These are phyloP conservation scores for Cephalopterus ornatus DNA, from an alignment of 2,113 vertebrate genomes.

Conservation along the genomic window DNA sequence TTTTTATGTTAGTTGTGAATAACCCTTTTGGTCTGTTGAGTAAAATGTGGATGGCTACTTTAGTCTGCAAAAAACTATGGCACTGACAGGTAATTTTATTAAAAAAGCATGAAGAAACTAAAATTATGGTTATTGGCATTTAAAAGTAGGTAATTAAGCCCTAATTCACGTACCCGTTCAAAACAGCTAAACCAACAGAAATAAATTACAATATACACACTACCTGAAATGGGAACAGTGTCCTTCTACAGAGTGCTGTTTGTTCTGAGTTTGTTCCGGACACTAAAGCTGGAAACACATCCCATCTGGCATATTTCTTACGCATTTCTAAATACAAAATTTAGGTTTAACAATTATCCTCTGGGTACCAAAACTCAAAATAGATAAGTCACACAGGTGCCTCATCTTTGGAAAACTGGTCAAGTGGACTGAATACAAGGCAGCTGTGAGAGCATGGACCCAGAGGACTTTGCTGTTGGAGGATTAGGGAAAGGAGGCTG, in stretches of 20 bases:
- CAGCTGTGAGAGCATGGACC: neutral
- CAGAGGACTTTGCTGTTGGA: neutral
- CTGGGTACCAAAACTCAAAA: constrained; percentile 5
- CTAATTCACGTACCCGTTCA: neutral
- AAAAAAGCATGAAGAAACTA: neutral
- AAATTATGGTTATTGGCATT: neutral
- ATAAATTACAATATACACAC: neutral
- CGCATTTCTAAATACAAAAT: neutral
- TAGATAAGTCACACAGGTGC: neutral
- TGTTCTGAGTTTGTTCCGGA: neutral
- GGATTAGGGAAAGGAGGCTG: neutral
- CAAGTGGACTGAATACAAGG: neutral
- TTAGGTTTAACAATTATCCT: neutral
- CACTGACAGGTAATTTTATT: neutral
- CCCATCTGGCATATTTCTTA: neutral
- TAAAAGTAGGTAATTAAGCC: neutral
- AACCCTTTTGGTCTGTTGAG: neutral
- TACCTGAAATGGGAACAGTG: neutral
- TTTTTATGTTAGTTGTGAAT: neutral
- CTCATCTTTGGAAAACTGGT: neutral
- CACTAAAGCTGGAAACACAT: neutral
- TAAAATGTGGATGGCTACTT: neutral
- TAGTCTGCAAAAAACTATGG: neutral
- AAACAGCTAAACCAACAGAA: neutral
- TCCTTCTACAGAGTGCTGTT: neutral